Evolutionary conservation across 2,888 invertebrate species (phyloP).

Genomic region (Calliopum simillimum): DNA sequence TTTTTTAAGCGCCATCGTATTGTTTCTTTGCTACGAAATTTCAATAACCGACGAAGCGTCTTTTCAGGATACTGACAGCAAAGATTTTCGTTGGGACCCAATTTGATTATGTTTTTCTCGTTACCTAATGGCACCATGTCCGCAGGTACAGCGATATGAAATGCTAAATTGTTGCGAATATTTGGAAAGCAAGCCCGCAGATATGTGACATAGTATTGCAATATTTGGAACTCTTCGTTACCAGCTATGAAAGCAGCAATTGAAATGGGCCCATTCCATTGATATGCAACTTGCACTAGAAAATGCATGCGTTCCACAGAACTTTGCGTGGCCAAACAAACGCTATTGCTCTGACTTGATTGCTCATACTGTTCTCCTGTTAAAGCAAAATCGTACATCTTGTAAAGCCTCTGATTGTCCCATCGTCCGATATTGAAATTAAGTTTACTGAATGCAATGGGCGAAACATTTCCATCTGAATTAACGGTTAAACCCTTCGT

Average conservation of each 20-base stretch:
- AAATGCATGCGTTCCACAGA: constrained; percentile 86
- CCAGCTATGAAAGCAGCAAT: constrained; percentile 84
- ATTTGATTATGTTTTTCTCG: constrained; percentile 30
- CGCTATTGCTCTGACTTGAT: constrained; percentile 64
- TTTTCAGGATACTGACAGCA: constrained; percentile 79
- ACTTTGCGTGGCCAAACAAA: constrained; percentile 87
- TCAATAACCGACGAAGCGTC: constrained; percentile 72
- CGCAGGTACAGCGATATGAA: constrained; percentile 81
- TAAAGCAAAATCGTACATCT: constrained; percentile 79
- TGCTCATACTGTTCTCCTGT: constrained; percentile 74
- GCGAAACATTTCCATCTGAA: constrained; percentile 1
- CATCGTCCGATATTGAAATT: constrained; percentile 79
- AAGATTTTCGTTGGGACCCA: constrained; percentile 53
- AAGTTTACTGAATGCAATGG: constrained; percentile 70
- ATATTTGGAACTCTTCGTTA: constrained; percentile 79
- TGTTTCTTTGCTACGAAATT: constrained; percentile 73
- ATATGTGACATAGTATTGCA: constrained; percentile 81
- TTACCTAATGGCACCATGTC: constrained; percentile 54
- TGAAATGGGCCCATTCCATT: constrained; percentile 90
- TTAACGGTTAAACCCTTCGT: too few species aligned
- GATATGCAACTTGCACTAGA: constrained; percentile 80
- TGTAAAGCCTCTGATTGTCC: constrained; percentile 78
- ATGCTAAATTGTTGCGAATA: constrained; percentile 78
- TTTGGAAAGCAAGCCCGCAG: constrained; percentile 80
- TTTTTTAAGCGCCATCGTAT: constrained; percentile 79